phyloP scores from a whole-genome alignment of 1,140 invertebrate genomes.

The Lysiphlebus fabarum region DNA sequence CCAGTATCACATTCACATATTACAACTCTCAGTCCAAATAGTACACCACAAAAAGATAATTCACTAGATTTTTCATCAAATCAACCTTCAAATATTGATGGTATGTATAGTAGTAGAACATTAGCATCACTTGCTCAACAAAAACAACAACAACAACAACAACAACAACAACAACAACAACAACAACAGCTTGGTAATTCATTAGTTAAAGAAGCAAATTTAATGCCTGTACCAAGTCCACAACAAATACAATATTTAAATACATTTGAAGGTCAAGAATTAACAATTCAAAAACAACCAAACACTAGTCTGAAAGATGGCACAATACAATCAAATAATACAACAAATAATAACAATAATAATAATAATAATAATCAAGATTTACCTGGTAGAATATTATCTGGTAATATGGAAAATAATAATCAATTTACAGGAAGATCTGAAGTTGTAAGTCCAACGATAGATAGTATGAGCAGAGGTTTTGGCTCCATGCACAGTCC shows the following conservation, averaged over 20 bases:
- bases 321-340: conserved; percentile 49
- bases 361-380: conserved; percentile 38
- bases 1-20: conserved; percentile 66
- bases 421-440: conserved; percentile 45
- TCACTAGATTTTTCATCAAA: conserved; percentile 46
- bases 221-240: conserved; percentile 94
- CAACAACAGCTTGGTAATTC: conserved; percentile 55
- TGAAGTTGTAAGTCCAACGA: conserved; percentile 50
- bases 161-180: conserved; percentile 5
- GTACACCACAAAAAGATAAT: conserved; percentile 48
- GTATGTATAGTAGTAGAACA: conserved; percentile 76
- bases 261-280: conserved; percentile 92
- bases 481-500: conserved; percentile 51
- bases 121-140: conserved; percentile 76
- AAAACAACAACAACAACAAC: conserved; percentile 42
- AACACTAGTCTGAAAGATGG: conserved; percentile 85
- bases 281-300: conserved; percentile 94
- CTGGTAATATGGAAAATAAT: conserved; percentile 40
- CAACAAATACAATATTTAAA: conserved; percentile 95
- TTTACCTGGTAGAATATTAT: conserved; percentile 43
- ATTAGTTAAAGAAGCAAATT: conserved; percentile 76
- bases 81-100: conserved; percentile 60
- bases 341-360: conserved; percentile 33
- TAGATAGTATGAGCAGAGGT: conserved; percentile 48
- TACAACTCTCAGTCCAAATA: conserved; percentile 54